These are phyloP conservation scores for Hybognathus amarus DNA, from an alignment of 2,797 vertebrate species.

Conservation along the genomic window DNA sequence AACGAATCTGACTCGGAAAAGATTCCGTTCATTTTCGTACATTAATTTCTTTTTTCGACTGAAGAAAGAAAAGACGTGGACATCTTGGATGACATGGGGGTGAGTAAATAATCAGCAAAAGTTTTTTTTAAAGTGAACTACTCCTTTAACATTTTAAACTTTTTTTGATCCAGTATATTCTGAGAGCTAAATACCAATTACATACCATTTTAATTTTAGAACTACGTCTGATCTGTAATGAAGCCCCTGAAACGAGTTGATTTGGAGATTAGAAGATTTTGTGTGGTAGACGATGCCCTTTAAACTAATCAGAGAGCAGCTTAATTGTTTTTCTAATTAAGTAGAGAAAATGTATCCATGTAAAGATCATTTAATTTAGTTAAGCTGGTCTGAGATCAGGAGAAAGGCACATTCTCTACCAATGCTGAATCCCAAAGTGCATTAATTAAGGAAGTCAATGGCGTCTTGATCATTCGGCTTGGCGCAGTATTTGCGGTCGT, in stretches of 20 bases:
- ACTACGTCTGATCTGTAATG: background rate
- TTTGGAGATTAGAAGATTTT: background rate
- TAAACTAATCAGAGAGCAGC: conserved; percentile 12
- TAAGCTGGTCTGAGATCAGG: background rate
- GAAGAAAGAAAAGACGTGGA: no score
- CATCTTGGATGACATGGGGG: no score
- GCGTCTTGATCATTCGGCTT: conserved; percentile 65
- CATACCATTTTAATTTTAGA: background rate
- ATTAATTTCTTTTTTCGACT: no score
- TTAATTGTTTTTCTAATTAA: background rate
- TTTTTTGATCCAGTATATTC: background rate
- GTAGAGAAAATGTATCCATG: background rate
- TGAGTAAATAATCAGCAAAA: no score
- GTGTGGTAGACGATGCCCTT: background rate
- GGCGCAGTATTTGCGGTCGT: conserved; percentile 90
- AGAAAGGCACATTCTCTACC: background rate
- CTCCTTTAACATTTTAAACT: background rate
- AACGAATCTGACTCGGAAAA: no score
- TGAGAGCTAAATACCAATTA: background rate
- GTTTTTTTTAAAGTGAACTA: no score
- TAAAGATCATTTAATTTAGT: background rate
- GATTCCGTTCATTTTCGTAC: no score
- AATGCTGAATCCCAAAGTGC: background rate
- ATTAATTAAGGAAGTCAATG: conserved; percentile 14
- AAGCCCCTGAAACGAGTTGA: background rate